Evolutionary conservation across 2,113 vertebrate species (phyloP), one percentile per base, ranked within the genome.

Genomic region (Isurus oxyrinchus): DNA sequence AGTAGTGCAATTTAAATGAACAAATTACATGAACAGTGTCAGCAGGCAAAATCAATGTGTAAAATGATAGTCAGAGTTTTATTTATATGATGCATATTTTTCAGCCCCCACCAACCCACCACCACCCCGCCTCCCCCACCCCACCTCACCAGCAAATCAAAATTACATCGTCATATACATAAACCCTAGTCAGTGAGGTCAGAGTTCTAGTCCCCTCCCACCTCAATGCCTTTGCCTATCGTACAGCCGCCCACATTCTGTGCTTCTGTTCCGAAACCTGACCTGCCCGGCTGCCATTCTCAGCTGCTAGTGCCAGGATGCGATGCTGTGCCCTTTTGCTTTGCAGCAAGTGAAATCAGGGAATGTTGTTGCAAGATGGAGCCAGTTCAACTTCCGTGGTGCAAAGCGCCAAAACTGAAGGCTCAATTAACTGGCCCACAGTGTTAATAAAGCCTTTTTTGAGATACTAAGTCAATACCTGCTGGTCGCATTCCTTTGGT

Each of bases 231-330:
- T 69, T 53, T 95, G 63, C 94, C 63, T 95, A 67, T 21, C 66
- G 14, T 95, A 27, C 63, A 25, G 23, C 40, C 69, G 66, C 16
- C 63, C 63, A 94, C 61, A 40, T 94, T 94, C 93, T 94, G 61
- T 67, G 93, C 61, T 67, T 94, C 93, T 25, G 40, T 67, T 94
- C 63, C 23, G 21, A 44, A 67, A n/a, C 61, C 94, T 69, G 63
- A 95, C 94, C 94, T 95, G 25, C 63, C 44, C 94, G 66, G 63
- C 63, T 95, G 94, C 94, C 63, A 95, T 95, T 67, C 61, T 72
- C 63, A 53, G 94, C 25, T 95, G 94, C 40, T 13, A 10, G 40
- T 95, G 94, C 66, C 94, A 95, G 63, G 94, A 95, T 67, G 61
- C 94, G 23, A 69, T 23, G 40, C 94, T 95, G 63, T 69, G 61